Base-by-base conservation (phyloP, 2,113 vertebrate species). In the Junco hyemalis region DNA sequence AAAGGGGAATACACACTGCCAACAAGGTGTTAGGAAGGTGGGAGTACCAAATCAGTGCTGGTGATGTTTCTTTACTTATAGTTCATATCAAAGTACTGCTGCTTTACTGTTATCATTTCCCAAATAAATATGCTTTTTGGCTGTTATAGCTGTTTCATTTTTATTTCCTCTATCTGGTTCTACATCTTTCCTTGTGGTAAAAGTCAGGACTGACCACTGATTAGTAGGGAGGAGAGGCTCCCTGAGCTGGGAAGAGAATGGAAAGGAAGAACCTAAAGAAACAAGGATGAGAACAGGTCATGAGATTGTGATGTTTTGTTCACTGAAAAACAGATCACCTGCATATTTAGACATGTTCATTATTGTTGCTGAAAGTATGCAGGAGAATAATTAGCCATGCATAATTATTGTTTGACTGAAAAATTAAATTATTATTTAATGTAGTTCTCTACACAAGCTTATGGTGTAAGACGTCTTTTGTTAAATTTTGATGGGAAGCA, bases 121-220 rank as follows among this genome's bases (percentile, higher is more conserved):
- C 42, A 57, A 36, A 65, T 48, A 26, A 76, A 9, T 61, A 66
- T 47, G 1, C 5, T 15, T 88, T 88, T 80, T 36, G 28, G 5
- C 9, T 4, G 0, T 40, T 38, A 26, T 1, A 69, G 13, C 2
- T 17, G 15, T 65, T 68, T 23, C 1, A 36, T 35, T 28, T 74
- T 73, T 40, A 14, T 4, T 77, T 48, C 21, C 9, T 44, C 16
- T 66, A 14, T 71, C 63, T 71, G 8, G 7, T 66, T 63, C 83
- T 59, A 40, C 16, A 81, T 3, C 2, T 66, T 68, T 83, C 28
- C 31, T 59, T 59, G 16, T 40, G 10, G 23, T 70, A 63, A 17
- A 54, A 63, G 23, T 64, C 17, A 84, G 59, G 25, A 66, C 1
- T 57, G 28, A 47, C 18, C 53, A 11, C 8, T 68, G 28, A 63